Conservation (phyloP, 2,113 vertebrate species). For the Oriolus oriolus region DNA sequence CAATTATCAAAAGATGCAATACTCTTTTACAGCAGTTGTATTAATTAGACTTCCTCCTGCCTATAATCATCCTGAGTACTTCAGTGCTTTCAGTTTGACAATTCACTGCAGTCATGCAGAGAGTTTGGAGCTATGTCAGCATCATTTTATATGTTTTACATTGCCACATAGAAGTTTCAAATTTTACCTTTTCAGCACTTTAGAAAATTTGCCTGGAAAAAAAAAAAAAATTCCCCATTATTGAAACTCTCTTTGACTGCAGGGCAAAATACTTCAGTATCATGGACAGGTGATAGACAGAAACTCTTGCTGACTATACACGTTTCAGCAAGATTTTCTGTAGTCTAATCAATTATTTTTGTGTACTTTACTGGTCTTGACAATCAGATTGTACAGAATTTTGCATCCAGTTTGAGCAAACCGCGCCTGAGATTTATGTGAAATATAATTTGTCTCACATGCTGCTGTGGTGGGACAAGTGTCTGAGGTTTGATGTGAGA, state of each 20-base stretch:
- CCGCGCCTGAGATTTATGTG: not conserved
- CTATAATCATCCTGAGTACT: not conserved
- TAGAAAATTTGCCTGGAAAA: not conserved
- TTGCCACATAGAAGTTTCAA: not conserved
- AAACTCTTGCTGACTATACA: not conserved
- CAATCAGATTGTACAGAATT: not conserved
- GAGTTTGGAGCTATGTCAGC: not conserved
- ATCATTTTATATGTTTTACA: not conserved
- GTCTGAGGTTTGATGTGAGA: not conserved
- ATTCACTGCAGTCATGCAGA: not conserved
- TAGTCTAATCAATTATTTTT: not conserved
- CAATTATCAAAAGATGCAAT: not conserved
- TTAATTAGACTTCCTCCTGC: not conserved
- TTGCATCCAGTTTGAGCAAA: not conserved
- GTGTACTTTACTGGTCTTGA: not conserved
- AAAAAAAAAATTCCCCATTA: not conserved
- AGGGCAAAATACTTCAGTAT: not conserved
- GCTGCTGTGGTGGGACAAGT: not conserved
- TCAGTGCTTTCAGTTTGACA: not conserved
- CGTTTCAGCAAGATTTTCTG: not conserved
- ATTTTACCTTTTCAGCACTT: not conserved
- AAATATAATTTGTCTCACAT: not conserved
- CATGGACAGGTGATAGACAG: not conserved
- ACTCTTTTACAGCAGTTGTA: not conserved
- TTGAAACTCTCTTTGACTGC: not conserved